Base-by-base conservation (phyloP, 2,797 vertebrate genomes). In the Philypnodon macrostomus region DNA sequence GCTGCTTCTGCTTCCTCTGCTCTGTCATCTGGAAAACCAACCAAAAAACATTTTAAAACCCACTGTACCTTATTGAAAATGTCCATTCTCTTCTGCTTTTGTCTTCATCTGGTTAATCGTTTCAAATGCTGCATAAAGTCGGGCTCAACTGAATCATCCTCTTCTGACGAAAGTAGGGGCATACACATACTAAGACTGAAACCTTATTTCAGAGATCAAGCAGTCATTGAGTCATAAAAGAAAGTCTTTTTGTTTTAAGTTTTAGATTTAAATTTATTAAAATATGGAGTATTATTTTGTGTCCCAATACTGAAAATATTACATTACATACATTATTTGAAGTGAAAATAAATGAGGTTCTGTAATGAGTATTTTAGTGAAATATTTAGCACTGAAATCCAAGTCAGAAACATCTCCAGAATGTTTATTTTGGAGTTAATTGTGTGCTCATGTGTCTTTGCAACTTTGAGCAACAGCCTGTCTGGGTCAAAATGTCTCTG, bases 1-100 rank as follows among this genome's bases (percentile, higher is more conserved):
- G 89, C 81, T 99, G 96, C 78, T 98, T 99, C 90, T 99, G 97
- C 84, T 98, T 99, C 87, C 97, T 93, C 84, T 99, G 97, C 64
- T 99, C 97, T 1, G 96, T 99, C 97, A 99, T 99, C 97, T 99
- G n/a, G n/a, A 89, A 77, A 65, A 50, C 58, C 15, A 68, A 5
- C 67, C 5, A 63, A 31, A 45, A 41, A 8, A 46, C 4, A 53
- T 8, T 33, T 57, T 17, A n/a, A 33, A 12, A 52, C 7, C 27
- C 17, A 16, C 36, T 31, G 36, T 46, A 46, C 39, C 21, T 70
- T 38, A 52, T 39, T 5, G 3, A 6, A 14, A 16, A n/a, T 19
- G 5, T 29, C 23, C 8, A 18, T 64, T 54, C 0, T 56, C 37
- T 16, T 58, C 47, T 6, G 21, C 30, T 26, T 2, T n/a, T 8